Percentiles rank a stretch among this genome's conserved stretches.
phyloP scores from a whole-genome alignment of 1,140 invertebrate species.

The Bursaphelenchus mucronatus region DNA sequence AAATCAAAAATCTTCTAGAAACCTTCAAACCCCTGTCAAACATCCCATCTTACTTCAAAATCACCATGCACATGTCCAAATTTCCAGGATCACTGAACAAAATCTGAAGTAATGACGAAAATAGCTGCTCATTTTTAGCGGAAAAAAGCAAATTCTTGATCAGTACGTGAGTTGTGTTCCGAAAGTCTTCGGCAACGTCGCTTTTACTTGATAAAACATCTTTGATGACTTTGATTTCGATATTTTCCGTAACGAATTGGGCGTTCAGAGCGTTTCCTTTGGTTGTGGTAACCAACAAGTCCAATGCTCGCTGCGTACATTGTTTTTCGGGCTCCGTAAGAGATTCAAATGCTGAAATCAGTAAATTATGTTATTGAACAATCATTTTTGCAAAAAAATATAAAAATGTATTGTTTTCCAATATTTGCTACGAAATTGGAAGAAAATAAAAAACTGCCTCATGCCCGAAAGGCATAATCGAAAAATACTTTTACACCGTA shows the following conservation, averaged over 20 bases:
- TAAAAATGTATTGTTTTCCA: neutral
- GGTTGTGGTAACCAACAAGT: conserved; percentile 36
- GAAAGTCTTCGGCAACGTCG: conserved; percentile 13
- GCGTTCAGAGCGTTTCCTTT: conserved; percentile 43
- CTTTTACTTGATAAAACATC: conserved; percentile 18
- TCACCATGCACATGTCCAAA: conserved; percentile 38
- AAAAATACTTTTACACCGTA: too few species aligned
- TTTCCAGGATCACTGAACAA: conserved; percentile 45
- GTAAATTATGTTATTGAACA: neutral
- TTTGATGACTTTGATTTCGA: conserved; percentile 32
- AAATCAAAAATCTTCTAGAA: neutral
- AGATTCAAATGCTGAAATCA: neutral
- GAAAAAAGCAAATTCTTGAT: conserved; percentile 57
- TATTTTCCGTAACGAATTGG: conserved; percentile 43
- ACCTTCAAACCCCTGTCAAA: neutral
- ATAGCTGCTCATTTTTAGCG: conserved; percentile 56
- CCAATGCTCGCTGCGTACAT: conserved; percentile 33
- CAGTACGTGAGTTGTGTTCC: conserved; percentile 31
- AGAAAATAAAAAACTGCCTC: neutral
- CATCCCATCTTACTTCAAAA: conserved; percentile 23
- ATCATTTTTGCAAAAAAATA: neutral
- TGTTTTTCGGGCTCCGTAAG: neutral
- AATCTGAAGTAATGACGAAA: conserved; percentile 50
- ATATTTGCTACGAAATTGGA: neutral
- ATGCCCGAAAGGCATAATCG: too few species aligned